phyloP scores from a whole-genome alignment of 1,140 invertebrate species.

The Helicoverpa armigera region DNA sequence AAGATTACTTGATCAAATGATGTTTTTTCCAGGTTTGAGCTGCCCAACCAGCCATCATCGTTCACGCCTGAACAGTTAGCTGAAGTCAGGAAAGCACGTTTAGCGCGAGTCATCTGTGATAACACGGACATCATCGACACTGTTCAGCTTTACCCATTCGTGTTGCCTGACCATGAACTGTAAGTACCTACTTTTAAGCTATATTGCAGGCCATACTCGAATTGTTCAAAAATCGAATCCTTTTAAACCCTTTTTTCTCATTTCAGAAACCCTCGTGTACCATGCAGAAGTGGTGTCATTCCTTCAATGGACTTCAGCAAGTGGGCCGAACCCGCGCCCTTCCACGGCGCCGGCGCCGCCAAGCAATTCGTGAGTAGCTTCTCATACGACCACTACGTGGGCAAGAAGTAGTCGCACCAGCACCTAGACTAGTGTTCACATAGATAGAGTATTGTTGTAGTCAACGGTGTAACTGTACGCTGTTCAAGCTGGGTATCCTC shows the following conservation, averaged over 20 bases:
- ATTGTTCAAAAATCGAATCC: background rate
- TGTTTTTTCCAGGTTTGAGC: constrained; percentile 90
- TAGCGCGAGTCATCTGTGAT: constrained; percentile 97
- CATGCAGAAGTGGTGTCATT: constrained; percentile 94
- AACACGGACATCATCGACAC: constrained; percentile 97
- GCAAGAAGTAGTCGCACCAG: constrained; percentile 86
- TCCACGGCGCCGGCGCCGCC: constrained; percentile 81
- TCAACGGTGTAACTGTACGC: constrained; percentile 38
- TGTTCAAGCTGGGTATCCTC: constrained; percentile 33
- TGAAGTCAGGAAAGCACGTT: constrained; percentile 95
- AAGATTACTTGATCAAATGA: background rate
- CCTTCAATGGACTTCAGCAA: constrained; percentile 95
- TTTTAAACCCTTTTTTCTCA: constrained; percentile 47
- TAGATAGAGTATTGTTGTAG: constrained; percentile 43
- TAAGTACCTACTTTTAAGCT: constrained; percentile 87
- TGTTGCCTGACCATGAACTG: constrained; percentile 96
- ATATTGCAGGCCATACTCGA: too few species aligned
- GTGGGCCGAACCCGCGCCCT: constrained; percentile 91
- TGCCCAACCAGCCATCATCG: constrained; percentile 96
- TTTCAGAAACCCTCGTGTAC: constrained; percentile 95
- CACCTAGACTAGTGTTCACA: constrained; percentile 58
- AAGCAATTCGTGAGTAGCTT: constrained; percentile 90
- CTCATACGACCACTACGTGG: constrained; percentile 86
- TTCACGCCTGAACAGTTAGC: constrained; percentile 96
- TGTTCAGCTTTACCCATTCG: constrained; percentile 97